These are phyloP conservation scores for Cryptocephalus primarius DNA, from an alignment of 2,888 invertebrate genomes.

Conservation along the genomic window DNA sequence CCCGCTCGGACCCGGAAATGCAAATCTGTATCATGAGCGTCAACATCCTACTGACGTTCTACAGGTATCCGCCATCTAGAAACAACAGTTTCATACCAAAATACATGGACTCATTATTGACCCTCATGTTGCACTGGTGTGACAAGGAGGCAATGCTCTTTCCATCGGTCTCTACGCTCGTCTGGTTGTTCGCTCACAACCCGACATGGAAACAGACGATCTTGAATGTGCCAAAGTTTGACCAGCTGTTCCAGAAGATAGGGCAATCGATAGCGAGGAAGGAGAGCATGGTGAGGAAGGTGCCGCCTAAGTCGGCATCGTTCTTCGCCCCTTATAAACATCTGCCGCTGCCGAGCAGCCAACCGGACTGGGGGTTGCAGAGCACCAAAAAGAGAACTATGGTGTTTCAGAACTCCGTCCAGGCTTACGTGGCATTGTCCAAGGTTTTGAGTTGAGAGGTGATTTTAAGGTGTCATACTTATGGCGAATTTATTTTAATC, in stretches of 20 bases:
- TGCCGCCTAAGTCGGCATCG: no score
- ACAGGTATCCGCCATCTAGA: conserved; percentile 49
- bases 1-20: conserved; percentile 51
- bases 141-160: conserved; percentile 54
- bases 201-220: conserved; percentile 38
- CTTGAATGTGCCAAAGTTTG: conserved; percentile 21
- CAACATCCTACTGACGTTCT: conserved; percentile 54
- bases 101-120: conserved; percentile 48
- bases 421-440: no score
- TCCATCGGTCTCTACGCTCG: conserved; percentile 51
- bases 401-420: no score
- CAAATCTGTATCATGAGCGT: conserved; percentile 43
- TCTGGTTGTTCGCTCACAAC: conserved; percentile 55
- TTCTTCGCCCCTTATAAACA: no score
- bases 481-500: no score
- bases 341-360: no score
- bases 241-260: conserved; percentile 21
- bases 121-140: conserved; percentile 55
- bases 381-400: no score
- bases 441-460: no score
- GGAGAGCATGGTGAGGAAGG: conserved; percentile 26
- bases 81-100: conserved; percentile 50
- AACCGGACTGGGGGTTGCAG: no score
- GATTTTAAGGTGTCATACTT: no score
- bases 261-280: no score